Conservation (phyloP, 92 coral and sea anemone species). For the Zoanthus sociatus region DNA sequence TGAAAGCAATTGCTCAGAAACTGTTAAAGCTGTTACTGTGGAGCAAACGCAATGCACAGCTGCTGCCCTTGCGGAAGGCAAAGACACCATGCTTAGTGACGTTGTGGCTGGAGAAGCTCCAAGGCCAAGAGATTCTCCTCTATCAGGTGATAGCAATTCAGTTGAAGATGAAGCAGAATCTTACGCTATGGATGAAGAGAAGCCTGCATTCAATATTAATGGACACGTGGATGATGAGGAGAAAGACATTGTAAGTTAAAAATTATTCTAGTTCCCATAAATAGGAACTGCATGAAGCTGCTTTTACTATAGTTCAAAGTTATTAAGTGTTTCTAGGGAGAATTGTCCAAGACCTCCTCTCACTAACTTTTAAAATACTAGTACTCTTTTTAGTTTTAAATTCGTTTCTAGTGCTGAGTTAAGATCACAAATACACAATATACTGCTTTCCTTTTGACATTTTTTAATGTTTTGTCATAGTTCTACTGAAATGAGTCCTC, state of each 20-base stretch:
- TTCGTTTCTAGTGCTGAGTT: too few species aligned
- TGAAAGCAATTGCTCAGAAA: not conserved
- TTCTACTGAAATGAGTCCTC: too few species aligned
- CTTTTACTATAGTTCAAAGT: not conserved
- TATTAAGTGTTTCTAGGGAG: too few species aligned
- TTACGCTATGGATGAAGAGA: constrained; percentile 22
- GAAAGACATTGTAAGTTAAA: constrained; percentile 16
- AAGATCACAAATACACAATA: too few species aligned
- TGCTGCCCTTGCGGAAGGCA: not conserved
- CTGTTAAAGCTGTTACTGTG: not conserved
- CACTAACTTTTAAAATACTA: too few species aligned
- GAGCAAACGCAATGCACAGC: not conserved
- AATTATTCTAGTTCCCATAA: too few species aligned
- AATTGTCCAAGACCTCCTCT: too few species aligned
- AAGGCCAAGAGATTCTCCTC: not conserved
- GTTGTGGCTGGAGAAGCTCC: not conserved
- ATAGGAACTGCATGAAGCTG: not conserved
- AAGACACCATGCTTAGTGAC: not conserved
- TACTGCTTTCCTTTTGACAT: too few species aligned
- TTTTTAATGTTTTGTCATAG: too few species aligned
- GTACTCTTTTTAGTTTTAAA: too few species aligned
- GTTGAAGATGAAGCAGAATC: not conserved
- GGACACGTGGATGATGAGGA: constrained; percentile 14
- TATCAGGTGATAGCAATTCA: not conserved
- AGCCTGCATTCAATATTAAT: not conserved